Conservation (phyloP, 2,797 vertebrate species). For the Phrynocephalus forsythii region DNA sequence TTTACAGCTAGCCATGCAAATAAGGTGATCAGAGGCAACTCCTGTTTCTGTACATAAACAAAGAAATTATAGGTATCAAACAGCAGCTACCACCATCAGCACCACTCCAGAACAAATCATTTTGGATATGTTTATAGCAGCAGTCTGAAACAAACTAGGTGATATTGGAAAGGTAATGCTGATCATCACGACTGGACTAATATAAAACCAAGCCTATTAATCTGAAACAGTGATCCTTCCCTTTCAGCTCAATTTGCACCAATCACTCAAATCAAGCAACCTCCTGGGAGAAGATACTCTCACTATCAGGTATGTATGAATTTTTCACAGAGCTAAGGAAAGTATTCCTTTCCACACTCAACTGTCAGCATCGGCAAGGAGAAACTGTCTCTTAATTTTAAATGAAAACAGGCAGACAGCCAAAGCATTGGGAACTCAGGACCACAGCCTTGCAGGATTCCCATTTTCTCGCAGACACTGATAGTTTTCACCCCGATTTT, state of each 20-base stretch:
- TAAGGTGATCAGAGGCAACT: constrained; percentile 23
- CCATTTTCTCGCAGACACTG: constrained; percentile 25
- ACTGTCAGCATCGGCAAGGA: constrained; percentile 12
- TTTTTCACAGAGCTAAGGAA: constrained; percentile 30
- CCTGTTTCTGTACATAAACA: not conserved
- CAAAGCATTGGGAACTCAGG: constrained; percentile 19
- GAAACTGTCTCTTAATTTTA: constrained; percentile 37
- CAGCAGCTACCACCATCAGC: not conserved
- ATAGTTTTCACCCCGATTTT: constrained; percentile 21
- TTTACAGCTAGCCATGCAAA: constrained; percentile 30
- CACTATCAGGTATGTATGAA: constrained; percentile 22
- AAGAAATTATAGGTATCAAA: constrained; percentile 20
- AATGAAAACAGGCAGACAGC: constrained; percentile 31
- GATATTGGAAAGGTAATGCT: constrained; percentile 31
- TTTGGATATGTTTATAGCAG: constrained; percentile 24
- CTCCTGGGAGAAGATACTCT: constrained; percentile 43
- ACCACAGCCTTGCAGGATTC: constrained; percentile 36
- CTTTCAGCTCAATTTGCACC: constrained; percentile 20
- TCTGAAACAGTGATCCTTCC: constrained; percentile 56
- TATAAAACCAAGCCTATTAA: constrained; percentile 61
- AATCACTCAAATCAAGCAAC: constrained; percentile 45
- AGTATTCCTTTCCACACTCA: not conserved
- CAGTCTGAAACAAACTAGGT: constrained; percentile 47
- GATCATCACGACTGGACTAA: constrained; percentile 26
- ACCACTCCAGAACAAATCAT: not conserved